These are phyloP conservation scores for Anolis apletophallus DNA, from an alignment of 2,797 vertebrate species.

Conservation along the genomic window DNA sequence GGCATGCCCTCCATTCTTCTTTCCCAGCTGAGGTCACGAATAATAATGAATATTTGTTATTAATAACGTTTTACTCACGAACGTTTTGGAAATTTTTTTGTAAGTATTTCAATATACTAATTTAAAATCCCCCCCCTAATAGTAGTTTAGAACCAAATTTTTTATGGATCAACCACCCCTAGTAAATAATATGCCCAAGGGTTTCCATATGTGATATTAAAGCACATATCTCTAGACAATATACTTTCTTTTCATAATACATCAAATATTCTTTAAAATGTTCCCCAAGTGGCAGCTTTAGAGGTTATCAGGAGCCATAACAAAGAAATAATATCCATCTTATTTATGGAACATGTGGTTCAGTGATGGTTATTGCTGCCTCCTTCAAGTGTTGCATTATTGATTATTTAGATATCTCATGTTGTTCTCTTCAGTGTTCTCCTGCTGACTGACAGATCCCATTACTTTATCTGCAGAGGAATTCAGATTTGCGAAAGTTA, in stretches of 20 bases:
- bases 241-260: background rate
- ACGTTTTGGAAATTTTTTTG: too few species aligned
- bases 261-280: conserved; percentile 27
- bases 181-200: background rate
- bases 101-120: too few species aligned
- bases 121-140: too few species aligned
- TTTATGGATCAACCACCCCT: too few species aligned
- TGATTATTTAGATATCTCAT: conserved; percentile 72
- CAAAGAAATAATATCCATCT: conserved; percentile 18
- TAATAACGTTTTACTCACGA: too few species aligned
- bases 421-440: conserved; percentile 55
- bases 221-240: background rate
- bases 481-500: conserved; percentile 74
- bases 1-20: too few species aligned
- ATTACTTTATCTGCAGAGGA: conserved; percentile 77
- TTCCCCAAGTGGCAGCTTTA: conserved; percentile 36
- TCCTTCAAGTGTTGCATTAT: conserved; percentile 55
- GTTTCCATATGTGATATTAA: conserved; percentile 5
- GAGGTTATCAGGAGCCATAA: conserved; percentile 3
- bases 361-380: conserved; percentile 51
- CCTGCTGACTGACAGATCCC: conserved; percentile 77
- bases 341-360: conserved; percentile 45
- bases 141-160: too few species aligned
- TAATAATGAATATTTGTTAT: too few species aligned
- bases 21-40: too few species aligned